A percentile compares a stretch with the other conserved stretches of the same genome.
Conservation (phyloP, 2,888 invertebrate genomes). For the Limenitis arthemis region DNA sequence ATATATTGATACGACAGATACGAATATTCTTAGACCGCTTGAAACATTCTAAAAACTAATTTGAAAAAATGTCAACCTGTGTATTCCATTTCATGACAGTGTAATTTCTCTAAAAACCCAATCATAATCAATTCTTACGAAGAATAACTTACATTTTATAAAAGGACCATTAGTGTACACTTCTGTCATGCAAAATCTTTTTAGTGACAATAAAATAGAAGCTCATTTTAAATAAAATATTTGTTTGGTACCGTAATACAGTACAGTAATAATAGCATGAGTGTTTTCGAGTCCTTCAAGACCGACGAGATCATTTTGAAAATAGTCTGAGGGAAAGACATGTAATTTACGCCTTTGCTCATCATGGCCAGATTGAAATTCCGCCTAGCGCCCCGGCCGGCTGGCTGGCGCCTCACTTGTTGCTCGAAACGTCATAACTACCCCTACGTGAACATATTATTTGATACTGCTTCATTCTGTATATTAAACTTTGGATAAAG, state of each 20-base stretch:
- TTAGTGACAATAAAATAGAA: too few species aligned
- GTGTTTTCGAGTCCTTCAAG: slow-evolving; percentile 2
- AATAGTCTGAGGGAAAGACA: slow-evolving; percentile 35
- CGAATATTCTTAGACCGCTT: too few species aligned
- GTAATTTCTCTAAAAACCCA: too few species aligned
- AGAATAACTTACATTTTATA: too few species aligned
- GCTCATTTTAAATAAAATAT: too few species aligned
- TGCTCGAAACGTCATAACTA: slow-evolving; percentile 63
- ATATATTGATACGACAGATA: too few species aligned
- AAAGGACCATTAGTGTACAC: too few species aligned
- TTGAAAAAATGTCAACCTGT: too few species aligned
- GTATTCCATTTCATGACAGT: too few species aligned
- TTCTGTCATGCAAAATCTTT: too few species aligned
- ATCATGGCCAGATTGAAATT: slow-evolving; percentile 67
- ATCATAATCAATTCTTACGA: too few species aligned
- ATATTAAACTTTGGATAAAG: slow-evolving; percentile 14
- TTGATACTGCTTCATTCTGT: slow-evolving; percentile 40
- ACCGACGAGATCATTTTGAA: slow-evolving; percentile 13
- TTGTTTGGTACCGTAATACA: background rate
- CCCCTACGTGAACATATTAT: slow-evolving; percentile 52
- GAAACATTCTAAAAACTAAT: too few species aligned
- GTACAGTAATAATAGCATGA: background rate
- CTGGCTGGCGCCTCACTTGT: slow-evolving; percentile 60
- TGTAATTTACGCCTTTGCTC: slow-evolving; percentile 63
- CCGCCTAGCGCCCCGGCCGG: slow-evolving; percentile 50